These are phyloP conservation scores for Protomyctophum bolini DNA, from an alignment of 2,113 vertebrate species.

Conservation along the genomic window DNA sequence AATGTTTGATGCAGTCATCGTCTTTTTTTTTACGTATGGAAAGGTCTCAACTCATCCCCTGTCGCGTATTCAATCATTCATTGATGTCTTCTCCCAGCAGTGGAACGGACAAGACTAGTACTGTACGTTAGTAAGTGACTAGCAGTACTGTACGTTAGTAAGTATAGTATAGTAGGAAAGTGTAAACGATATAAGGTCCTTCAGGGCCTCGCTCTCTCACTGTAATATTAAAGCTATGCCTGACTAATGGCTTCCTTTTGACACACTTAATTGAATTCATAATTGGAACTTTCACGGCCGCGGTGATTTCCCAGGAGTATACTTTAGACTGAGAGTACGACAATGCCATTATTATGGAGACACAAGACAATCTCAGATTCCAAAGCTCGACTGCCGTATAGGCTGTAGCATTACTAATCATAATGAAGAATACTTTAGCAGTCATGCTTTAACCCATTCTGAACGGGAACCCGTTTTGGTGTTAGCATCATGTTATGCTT, in stretches of 20 bases:
- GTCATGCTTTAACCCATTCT: slow-evolving; percentile 9
- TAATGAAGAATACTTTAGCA: not conserved
- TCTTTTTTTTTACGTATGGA: no score
- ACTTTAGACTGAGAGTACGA: not conserved
- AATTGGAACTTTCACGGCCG: not conserved
- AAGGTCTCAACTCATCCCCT: no score
- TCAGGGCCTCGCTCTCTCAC: not conserved
- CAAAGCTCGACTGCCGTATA: not conserved
- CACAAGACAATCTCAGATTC: not conserved
- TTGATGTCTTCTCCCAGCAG: no score
- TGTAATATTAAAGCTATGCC: not conserved
- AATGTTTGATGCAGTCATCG: no score
- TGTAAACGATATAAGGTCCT: not conserved
- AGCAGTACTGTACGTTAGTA: no score
- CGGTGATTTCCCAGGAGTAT: not conserved
- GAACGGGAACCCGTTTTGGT: no score
- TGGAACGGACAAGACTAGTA: no score
- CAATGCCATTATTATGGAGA: not conserved
- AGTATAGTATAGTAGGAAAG: no score
- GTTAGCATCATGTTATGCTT: no score
- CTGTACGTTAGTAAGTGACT: no score
- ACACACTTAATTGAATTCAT: slow-evolving; percentile 1
- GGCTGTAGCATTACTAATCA: slow-evolving; percentile 1
- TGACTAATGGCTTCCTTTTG: slow-evolving; percentile 7
- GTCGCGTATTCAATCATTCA: no score